phyloP scores from a whole-genome alignment of 2,113 vertebrate species.

The Xenopus borealis region DNA sequence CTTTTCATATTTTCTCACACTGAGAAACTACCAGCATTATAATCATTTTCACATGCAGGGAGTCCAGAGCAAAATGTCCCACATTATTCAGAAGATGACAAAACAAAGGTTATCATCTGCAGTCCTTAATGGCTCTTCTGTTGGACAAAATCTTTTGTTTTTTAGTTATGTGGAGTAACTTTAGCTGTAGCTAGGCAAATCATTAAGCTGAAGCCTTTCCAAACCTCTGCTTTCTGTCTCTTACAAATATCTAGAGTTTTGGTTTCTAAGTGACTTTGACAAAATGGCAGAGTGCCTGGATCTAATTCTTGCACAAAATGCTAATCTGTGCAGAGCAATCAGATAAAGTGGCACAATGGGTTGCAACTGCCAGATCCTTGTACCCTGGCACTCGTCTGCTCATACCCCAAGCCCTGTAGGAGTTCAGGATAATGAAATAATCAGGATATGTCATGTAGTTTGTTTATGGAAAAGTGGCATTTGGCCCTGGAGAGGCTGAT shows the following conservation, averaged over 20 bases:
- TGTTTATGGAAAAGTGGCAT: conserved; percentile 44
- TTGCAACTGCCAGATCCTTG: conserved; percentile 4
- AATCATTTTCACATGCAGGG: no score
- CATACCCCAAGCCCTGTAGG: conserved; percentile 36
- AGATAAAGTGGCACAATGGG: background rate
- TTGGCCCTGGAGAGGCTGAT: conserved; percentile 24
- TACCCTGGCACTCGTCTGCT: conserved; percentile 36
- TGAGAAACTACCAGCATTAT: no score
- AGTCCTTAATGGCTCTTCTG: no score
- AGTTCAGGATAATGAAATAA: conserved; percentile 42
- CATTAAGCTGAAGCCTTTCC: conserved; percentile 32
- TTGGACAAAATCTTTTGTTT: conserved; percentile 14
- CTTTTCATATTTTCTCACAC: no score
- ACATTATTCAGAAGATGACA: no score
- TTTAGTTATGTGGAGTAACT: conserved; percentile 27
- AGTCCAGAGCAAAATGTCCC: no score
- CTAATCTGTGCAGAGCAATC: conserved; percentile 19
- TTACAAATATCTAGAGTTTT: conserved; percentile 34
- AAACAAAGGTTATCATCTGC: no score
- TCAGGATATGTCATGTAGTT: conserved; percentile 39
- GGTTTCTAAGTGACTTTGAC: conserved; percentile 35
- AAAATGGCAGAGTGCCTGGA: conserved; percentile 31
- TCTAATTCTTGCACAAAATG: conserved; percentile 12
- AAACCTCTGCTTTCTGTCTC: conserved; percentile 19
- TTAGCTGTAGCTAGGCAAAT: conserved; percentile 29